A percentile compares a stretch with the other conserved stretches of the same genome.
These are phyloP conservation scores for Ictidomys tridecemlineatus DNA, from an alignment of 2,113 vertebrate species.

Conservation along the genomic window DNA sequence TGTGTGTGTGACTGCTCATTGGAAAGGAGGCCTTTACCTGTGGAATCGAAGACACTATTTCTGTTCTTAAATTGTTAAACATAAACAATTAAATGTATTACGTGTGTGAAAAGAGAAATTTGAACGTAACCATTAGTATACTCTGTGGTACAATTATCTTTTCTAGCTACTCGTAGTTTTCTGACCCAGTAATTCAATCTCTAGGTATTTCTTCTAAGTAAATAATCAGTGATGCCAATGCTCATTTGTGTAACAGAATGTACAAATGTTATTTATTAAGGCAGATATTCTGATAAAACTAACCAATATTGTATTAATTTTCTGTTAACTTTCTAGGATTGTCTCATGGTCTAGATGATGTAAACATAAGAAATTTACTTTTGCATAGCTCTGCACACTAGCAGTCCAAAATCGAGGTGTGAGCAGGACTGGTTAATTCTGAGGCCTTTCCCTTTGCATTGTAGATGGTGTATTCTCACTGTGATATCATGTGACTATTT, in stretches of 20 bases:
- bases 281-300: neutral
- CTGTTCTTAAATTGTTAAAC: neutral
- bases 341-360: neutral
- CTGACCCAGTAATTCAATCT: neutral
- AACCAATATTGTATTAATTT: neutral
- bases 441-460: neutral
- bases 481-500: neutral
- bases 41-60: too few relatives aligned
- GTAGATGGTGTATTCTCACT: neutral
- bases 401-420: neutral
- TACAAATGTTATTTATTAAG: neutral
- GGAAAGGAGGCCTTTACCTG: neutral
- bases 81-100: neutral
- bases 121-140: neutral
- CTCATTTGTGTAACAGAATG: neutral
- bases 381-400: neutral
- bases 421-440: neutral
- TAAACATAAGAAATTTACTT: neutral
- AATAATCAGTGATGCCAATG: neutral
- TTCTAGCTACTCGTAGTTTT: neutral
- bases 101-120: neutral
- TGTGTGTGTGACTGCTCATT: neutral
- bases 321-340: neutral
- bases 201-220: neutral
- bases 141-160: neutral